Base-by-base conservation (phyloP, 1,140 invertebrate species). In the Drosophila suzukii region DNA sequence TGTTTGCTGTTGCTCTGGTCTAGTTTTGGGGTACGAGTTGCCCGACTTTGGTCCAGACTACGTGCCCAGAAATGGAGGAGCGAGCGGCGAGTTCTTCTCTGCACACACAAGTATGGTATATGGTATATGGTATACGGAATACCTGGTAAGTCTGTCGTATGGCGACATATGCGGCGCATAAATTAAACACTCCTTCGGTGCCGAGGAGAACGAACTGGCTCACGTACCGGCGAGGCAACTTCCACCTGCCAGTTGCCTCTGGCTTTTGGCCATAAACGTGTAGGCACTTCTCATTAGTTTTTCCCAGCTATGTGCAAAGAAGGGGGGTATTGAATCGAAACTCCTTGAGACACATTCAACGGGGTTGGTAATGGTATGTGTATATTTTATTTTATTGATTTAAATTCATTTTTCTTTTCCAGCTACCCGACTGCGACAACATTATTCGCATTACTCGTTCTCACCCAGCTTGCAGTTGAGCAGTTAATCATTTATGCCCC, bases 271-370 rank as follows among this genome's bases (percentile, higher is more conserved):
- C 72, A 79, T 70, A 80, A 77, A 80, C 67, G 80, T 79, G 81
- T 84, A 88, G 80, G 83, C 76, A 81, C 76, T 88, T 74, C 85
- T 88, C 84, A 88, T 88, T 88, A 88, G 84, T 89, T 89, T 84
- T 81, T 75, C 68, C 67, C 57, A 51, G 54, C 51, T 44, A 34
- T 8, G 32, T 34, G 32, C 32, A 34, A 1, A 8, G 6, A 3
- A 1, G 32, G 32, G 32, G 38, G 54, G 39, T 27, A 27, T 27
- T 3, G 8, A 10, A 34, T 34, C 39, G 20, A 34, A 51, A 51
- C 49, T 34, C 30, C 49, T 63, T 79, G 65, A 80, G 76, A 80
- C 58, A 60, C 71, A 62, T 39, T 27, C 36, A 54, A 10, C 24
- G 49, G 59, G 49, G 59, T 17, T 17, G 55, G 56, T 54, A 50